A percentile compares a stretch with the other conserved stretches of the same genome.
These are phyloP conservation scores for Hermodice carunculata DNA, from an alignment of 2,888 invertebrate species.

Conservation along the genomic window DNA sequence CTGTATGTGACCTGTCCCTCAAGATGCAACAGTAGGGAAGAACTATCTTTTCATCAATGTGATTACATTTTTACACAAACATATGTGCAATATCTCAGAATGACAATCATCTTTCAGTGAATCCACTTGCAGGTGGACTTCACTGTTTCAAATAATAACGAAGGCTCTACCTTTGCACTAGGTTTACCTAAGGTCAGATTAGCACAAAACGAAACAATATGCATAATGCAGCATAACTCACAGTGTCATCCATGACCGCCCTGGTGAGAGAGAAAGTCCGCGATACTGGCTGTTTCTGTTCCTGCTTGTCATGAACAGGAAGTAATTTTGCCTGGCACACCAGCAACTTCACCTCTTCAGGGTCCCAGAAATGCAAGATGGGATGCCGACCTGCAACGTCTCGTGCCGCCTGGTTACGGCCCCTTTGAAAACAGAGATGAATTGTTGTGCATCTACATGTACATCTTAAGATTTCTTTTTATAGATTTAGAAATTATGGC, in stretches of 20 bases:
- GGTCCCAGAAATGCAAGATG: constrained; percentile 85
- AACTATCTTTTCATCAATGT: no score
- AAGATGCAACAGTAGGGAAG: no score
- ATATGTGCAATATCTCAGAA: no score
- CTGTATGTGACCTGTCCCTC: no score
- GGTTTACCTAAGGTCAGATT: no score
- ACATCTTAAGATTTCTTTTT: background rate
- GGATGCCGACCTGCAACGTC: constrained; percentile 74
- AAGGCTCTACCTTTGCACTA: no score
- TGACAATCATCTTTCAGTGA: no score
- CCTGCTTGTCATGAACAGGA: constrained; percentile 46
- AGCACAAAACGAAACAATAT: no score
- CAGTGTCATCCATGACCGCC: constrained; percentile 54
- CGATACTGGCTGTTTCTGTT: constrained; percentile 39
- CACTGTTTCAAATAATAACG: no score
- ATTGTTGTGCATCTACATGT: background rate
- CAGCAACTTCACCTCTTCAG: constrained; percentile 85
- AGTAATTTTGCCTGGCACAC: constrained; percentile 84
- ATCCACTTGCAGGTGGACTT: no score
- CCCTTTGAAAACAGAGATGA: constrained; percentile 44
- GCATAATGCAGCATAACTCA: no score
- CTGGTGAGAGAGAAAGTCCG: constrained; percentile 51
- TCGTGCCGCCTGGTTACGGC: constrained; percentile 69
- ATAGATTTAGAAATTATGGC: background rate
- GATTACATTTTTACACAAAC: no score